phyloP scores from a whole-genome alignment of 2,888 invertebrate species.

The Tenodera sinensis region DNA sequence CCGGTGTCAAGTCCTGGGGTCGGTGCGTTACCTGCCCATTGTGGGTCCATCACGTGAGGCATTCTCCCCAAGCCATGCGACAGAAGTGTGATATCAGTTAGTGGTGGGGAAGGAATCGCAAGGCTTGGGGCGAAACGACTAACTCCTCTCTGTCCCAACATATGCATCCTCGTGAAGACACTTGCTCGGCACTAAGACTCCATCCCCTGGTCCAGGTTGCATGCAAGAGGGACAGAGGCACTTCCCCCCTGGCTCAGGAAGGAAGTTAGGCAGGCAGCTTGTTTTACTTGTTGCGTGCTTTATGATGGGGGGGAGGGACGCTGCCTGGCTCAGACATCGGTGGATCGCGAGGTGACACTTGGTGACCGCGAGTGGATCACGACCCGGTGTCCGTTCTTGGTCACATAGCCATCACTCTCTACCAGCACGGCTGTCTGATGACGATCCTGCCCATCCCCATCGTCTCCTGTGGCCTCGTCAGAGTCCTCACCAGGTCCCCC shows the following conservation, averaged over 20 bases:
- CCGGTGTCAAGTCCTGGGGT: neutral
- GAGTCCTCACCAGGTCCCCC: slow-evolving; percentile 54
- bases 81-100: neutral
- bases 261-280: slow-evolving; percentile 14
- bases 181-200: neutral
- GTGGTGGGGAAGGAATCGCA: neutral
- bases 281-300: slow-evolving; percentile 7
- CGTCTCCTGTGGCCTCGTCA: slow-evolving; percentile 38
- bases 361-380: slow-evolving; percentile 86
- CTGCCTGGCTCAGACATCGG: slow-evolving; percentile 82
- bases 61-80: neutral
- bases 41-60: neutral
- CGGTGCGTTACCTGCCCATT: neutral
- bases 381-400: slow-evolving; percentile 85
- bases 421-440: slow-evolving; percentile 82
- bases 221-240: slow-evolving; percentile 20
- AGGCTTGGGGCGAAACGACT: neutral
- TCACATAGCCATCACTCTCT: slow-evolving; percentile 76
- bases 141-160: neutral
- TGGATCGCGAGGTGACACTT: slow-evolving; percentile 75
- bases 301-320: slow-evolving; percentile 39
- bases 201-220: neutral
- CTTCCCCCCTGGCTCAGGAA: slow-evolving; percentile 18
- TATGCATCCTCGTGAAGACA: neutral
- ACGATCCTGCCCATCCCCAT: slow-evolving; percentile 29